Conservation (phyloP, 2,797 vertebrate genomes). For the Fistularia commersonii region DNA sequence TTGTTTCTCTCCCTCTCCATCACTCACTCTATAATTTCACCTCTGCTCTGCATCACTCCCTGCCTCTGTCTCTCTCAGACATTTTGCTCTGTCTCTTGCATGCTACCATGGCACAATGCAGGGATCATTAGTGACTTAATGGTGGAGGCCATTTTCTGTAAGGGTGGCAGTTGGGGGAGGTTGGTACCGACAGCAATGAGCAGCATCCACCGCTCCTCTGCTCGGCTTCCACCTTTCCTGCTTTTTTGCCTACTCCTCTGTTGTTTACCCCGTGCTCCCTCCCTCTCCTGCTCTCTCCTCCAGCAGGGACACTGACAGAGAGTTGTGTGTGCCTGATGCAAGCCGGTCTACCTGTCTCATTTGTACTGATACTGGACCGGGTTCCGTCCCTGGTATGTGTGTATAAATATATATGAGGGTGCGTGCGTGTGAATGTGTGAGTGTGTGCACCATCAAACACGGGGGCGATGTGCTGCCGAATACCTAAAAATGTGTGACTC, state of each 20-base stretch:
- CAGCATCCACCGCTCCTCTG: slow-evolving; percentile 50
- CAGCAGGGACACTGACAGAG: slow-evolving; percentile 52
- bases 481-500: slow-evolving; percentile 58
- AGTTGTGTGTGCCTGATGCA: slow-evolving; percentile 35
- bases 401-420: slow-evolving; percentile 7
- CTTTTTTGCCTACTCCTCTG: slow-evolving; percentile 25
- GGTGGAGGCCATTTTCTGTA: slow-evolving; percentile 67
- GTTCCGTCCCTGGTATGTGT: slow-evolving; percentile 25
- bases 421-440: slow-evolving; percentile 2
- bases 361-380: slow-evolving; percentile 58
- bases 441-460: slow-evolving; percentile 39
- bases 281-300: no score
- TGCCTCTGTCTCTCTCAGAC: slow-evolving; percentile 32
- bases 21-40: slow-evolving; percentile 56
- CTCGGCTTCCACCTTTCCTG: slow-evolving; percentile 3
- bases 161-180: slow-evolving; percentile 18
- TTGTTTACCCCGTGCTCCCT: slow-evolving; percentile 18
- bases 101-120: slow-evolving; percentile 50
- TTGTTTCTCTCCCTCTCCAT: slow-evolving; percentile 36
- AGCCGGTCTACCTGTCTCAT: slow-evolving; percentile 59
- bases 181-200: slow-evolving; percentile 49
- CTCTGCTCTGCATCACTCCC: slow-evolving; percentile 46
- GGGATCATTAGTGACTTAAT: slow-evolving; percentile 72
- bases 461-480: slow-evolving; percentile 62
- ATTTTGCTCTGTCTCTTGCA: slow-evolving; percentile 30